phyloP scores from a whole-genome alignment of 1,140 invertebrate genomes.

The Ephestia elutella region DNA sequence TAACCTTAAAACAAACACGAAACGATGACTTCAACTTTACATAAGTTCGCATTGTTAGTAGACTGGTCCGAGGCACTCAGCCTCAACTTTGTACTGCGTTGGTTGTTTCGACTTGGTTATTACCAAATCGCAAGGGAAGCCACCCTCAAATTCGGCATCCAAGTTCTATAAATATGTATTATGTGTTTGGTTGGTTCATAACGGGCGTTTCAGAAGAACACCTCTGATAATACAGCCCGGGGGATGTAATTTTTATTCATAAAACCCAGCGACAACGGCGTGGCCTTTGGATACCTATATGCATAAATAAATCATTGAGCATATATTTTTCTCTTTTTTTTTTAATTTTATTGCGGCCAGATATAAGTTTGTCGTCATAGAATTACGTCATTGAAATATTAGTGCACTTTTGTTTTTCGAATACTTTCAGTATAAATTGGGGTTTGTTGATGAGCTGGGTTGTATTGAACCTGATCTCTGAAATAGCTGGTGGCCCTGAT shows the following conservation, averaged over 20 bases:
- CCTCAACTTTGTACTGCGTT: neutral
- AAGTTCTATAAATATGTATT: neutral
- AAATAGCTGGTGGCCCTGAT: too few relatives aligned
- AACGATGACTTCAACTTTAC: too few relatives aligned
- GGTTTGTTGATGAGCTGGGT: too few relatives aligned
- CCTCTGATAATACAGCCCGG: neutral
- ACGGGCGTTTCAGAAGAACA: neutral
- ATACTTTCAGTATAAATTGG: too few relatives aligned
- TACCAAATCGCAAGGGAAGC: neutral
- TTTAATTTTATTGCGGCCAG: too few relatives aligned
- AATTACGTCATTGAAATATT: too few relatives aligned
- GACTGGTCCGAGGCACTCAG: neutral
- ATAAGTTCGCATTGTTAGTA: neutral
- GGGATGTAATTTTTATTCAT: conserved; percentile 6
- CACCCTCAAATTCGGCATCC: neutral
- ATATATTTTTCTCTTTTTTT: too few relatives aligned
- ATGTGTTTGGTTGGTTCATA: neutral
- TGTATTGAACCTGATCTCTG: too few relatives aligned
- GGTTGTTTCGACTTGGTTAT: neutral
- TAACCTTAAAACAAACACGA: too few relatives aligned
- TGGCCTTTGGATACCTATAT: neutral
- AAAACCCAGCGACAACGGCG: neutral
- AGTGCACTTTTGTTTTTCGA: too few relatives aligned
- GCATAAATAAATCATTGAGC: too few relatives aligned
- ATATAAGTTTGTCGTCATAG: too few relatives aligned